These are phyloP conservation scores for Triplophysa rosa DNA, from an alignment of 2,113 vertebrate genomes.

Conservation along the genomic window DNA sequence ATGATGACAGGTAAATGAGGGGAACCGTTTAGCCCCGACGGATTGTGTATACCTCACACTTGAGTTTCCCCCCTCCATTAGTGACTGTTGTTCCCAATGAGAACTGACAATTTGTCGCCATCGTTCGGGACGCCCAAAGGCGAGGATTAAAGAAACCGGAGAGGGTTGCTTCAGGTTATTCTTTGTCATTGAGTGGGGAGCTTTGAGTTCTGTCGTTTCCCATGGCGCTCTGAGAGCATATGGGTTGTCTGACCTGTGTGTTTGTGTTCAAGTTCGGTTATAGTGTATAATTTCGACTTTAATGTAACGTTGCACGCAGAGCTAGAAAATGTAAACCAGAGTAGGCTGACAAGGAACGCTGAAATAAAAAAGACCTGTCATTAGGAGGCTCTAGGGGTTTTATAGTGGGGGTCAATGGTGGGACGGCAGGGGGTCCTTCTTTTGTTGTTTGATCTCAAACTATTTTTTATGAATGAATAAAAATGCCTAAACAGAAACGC, in stretches of 20 bases:
- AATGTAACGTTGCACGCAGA: too few species aligned
- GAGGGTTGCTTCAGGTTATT: constrained; percentile 56
- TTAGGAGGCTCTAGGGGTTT: too few species aligned
- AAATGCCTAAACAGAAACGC: too few species aligned
- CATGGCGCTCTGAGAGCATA: constrained; percentile 4
- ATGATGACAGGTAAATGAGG: constrained; percentile 61
- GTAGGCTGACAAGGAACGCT: too few species aligned
- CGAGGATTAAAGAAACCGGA: constrained; percentile 59
- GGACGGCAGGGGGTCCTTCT: too few species aligned
- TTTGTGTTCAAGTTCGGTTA: background rate
- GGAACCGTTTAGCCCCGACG: constrained; percentile 52
- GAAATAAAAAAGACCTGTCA: too few species aligned
- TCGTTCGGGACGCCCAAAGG: background rate
- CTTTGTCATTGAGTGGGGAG: constrained; percentile 43
- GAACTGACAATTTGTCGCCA: constrained; percentile 18
- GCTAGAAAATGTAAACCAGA: too few species aligned
- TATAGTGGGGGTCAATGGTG: too few species aligned
- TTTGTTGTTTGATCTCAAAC: too few species aligned
- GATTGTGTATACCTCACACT: constrained; percentile 53
- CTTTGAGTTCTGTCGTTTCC: constrained; percentile 20
- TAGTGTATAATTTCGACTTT: background rate
- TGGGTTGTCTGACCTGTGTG: background rate
- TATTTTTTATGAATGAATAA: too few species aligned
- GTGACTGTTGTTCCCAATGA: constrained; percentile 39
- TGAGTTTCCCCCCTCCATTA: constrained; percentile 50